A percentile compares a stretch with the other conserved stretches of the same genome.
Evolutionary conservation across 2,888 invertebrate species (phyloP).

Genomic region (Trissoscelio sp.): DNA sequence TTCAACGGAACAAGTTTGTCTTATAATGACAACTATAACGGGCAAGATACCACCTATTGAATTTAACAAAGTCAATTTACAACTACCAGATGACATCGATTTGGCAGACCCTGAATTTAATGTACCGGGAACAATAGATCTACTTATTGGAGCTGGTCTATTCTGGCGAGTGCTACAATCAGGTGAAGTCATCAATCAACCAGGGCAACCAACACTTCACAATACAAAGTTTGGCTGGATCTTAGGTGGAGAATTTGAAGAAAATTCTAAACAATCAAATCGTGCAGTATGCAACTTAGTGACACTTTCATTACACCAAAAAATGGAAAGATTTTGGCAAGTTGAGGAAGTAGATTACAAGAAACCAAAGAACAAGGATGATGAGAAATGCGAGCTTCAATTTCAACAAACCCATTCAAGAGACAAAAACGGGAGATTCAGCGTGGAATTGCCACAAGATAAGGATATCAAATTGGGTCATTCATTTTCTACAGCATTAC

Average conservation of each 20-base stretch:
- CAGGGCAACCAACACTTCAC: not conserved
- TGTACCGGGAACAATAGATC: not conserved
- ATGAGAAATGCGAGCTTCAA: too few relatives aligned
- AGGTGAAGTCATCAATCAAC: not conserved
- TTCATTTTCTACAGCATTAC: not conserved
- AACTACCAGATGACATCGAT: not conserved
- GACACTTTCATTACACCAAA: not conserved
- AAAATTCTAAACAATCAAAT: not conserved
- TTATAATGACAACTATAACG: not conserved
- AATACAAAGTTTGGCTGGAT: slow-evolving; percentile 10
- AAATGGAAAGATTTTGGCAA: slow-evolving; percentile 6
- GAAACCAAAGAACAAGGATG: not conserved
- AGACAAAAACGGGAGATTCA: too few relatives aligned
- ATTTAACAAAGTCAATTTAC: not conserved
- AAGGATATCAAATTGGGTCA: slow-evolving; percentile 23
- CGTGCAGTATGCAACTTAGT: not conserved
- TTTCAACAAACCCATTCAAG: too few relatives aligned
- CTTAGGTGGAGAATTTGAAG: not conserved
- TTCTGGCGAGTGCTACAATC: not conserved
- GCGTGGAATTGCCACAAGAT: too few relatives aligned
- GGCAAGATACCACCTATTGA: not conserved
- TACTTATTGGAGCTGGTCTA: not conserved
- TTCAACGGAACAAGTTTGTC: not conserved
- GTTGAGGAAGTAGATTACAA: not conserved
- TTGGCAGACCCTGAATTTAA: not conserved